Evolutionary conservation across 2,797 vertebrate species (phyloP).

Genomic region (Hemibagrus guttatus): DNA sequence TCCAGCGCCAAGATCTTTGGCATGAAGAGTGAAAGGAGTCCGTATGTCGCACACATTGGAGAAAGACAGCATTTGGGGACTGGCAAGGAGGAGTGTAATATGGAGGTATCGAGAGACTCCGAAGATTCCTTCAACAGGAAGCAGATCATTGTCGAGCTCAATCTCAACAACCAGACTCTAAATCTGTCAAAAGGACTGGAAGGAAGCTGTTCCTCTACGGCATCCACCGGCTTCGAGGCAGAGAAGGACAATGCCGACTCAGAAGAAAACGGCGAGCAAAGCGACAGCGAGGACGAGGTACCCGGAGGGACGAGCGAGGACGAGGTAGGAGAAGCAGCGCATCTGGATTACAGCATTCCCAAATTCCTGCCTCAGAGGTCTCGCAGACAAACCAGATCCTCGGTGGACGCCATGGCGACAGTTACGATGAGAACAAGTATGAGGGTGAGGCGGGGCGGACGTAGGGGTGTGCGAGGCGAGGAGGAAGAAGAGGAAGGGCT

Average conservation of each 20-base stretch:
- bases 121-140: slow-evolving; percentile 85
- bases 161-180: slow-evolving; percentile 97
- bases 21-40: slow-evolving; percentile 79
- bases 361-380: slow-evolving; percentile 67
- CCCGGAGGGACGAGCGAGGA: slow-evolving; percentile 73
- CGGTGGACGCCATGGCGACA: slow-evolving; percentile 65
- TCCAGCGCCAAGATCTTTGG: slow-evolving; percentile 82
- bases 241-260: slow-evolving; percentile 67
- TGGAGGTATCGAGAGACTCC: slow-evolving; percentile 65
- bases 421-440: slow-evolving; percentile 68
- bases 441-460: slow-evolving; percentile 71
- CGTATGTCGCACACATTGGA: slow-evolving; percentile 86
- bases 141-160: slow-evolving; percentile 98
- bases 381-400: slow-evolving; percentile 66
- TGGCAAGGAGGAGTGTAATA: slow-evolving; percentile 84
- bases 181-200: slow-evolving; percentile 92
- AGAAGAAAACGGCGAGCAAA: slow-evolving; percentile 64
- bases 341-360: slow-evolving; percentile 69
- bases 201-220: slow-evolving; percentile 68
- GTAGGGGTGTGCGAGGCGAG: slow-evolving; percentile 68
- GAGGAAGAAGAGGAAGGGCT: slow-evolving; percentile 70
- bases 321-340: slow-evolving; percentile 66
- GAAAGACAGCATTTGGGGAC: slow-evolving; percentile 66
- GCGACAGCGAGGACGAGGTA: slow-evolving; percentile 70
- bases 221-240: slow-evolving; percentile 57